Evolutionary conservation across 2,888 invertebrate species (phyloP), one percentile per base, ranked within the genome.

Genomic region (Drosophila bunnanda): DNA sequence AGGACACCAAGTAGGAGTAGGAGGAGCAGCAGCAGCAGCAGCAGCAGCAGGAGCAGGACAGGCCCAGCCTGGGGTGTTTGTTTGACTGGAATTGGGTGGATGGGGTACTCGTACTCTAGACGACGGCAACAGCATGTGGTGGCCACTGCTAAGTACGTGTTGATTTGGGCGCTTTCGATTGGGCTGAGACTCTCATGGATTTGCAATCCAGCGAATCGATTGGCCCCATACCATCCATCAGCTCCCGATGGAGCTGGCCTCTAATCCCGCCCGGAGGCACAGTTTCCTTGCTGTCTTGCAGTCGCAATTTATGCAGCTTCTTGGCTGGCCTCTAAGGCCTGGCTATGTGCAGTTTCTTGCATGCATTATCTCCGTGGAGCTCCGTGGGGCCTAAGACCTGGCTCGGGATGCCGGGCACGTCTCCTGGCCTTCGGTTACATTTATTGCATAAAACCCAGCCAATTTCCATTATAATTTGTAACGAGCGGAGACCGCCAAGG

Each of bases 381-480:
- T 67, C 61, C 50, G 60, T 69, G 59, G 56, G 53, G 74, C 62
- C 74, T 38, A 53, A 52, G 61, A 55, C 70, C 74, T 64, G 72
- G 68, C 82, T 86, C 79, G 68, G 77, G 85, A 88, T 85, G 83
- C 87, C 64, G 77, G 38, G 79, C 89, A 89, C 88, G 82, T 88
- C 70, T 70, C 57, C 69, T 78, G 73, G 88, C 88, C 85, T 77
- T 78, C 76, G 86, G 83, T 81, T 86, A 83, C 80, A 86, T 82
- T 88, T 80, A 81, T 79, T 87, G 88, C 88, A 85, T 78, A 85
- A 80, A 79, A 58, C 88, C 77, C 77, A 66, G 80, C 77, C 88
- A 79, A 85, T 76, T 77, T 77, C 65, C 74, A 77, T 76, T 76
- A 76, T 76, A 76, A 76, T 77, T 76, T 76, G 62, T 73, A 61